These are phyloP conservation scores for Remorina albescens DNA, from an alignment of 2,797 vertebrate genomes.

Conservation along the genomic window DNA sequence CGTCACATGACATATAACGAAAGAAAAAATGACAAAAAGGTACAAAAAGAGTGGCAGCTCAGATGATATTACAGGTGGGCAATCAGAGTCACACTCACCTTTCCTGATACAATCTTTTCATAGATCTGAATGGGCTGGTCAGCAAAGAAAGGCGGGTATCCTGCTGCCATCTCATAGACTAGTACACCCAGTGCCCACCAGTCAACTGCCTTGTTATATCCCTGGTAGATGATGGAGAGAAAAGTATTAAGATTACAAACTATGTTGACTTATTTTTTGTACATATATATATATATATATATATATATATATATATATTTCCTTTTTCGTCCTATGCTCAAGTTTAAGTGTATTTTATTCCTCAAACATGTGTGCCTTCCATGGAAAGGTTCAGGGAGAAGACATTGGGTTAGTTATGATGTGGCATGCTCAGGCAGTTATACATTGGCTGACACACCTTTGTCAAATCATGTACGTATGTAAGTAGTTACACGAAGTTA, in stretches of 20 bases:
- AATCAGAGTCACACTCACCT: slow-evolving; percentile 80
- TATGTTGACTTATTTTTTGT: background rate
- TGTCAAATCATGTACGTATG: background rate
- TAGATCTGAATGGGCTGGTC: slow-evolving; percentile 96
- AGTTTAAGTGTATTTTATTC: background rate
- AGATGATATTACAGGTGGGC: background rate
- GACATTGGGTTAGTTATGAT: background rate
- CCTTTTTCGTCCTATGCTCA: background rate
- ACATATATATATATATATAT: no score
- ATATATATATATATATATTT: no score
- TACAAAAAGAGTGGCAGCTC: background rate
- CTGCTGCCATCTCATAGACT: slow-evolving; percentile 97
- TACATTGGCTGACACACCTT: background rate
- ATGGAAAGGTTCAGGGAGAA: background rate
- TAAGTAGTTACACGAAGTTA: background rate
- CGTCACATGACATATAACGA: background rate
- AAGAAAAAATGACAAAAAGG: no score
- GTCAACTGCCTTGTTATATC: slow-evolving; percentile 94
- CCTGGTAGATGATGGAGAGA: slow-evolving; percentile 71
- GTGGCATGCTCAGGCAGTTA: background rate
- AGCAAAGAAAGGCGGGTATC: slow-evolving; percentile 94
- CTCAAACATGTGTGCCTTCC: background rate
- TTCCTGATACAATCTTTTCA: slow-evolving; percentile 94
- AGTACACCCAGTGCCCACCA: slow-evolving; percentile 95
- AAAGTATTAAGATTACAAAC: background rate